phyloP scores from a whole-genome alignment of 2,888 invertebrate species.

The Synergus itoensis region DNA sequence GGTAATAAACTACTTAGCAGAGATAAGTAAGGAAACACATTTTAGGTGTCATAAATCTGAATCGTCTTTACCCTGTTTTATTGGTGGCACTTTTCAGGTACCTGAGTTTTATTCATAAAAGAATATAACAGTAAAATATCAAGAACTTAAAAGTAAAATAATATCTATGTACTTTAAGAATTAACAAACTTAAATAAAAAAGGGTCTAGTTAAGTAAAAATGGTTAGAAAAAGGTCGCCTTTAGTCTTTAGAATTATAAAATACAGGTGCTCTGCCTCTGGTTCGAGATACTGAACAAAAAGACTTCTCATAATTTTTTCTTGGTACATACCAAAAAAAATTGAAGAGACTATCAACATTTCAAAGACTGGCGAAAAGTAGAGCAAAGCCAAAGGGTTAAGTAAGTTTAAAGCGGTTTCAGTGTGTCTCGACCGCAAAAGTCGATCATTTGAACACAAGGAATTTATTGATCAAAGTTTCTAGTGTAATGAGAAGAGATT shows the following conservation, averaged over 20 bases:
- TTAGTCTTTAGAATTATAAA: no score
- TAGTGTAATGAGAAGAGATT: conserved; percentile 28
- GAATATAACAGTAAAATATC: neutral
- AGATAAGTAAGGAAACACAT: neutral
- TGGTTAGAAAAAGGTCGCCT: no score
- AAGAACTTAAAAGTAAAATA: no score
- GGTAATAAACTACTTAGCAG: neutral
- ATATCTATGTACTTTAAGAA: neutral
- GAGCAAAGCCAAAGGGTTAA: conserved; percentile 37
- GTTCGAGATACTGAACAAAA: no score
- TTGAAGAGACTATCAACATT: neutral
- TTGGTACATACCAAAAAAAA: neutral
- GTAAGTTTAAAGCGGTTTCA: conserved; percentile 32
- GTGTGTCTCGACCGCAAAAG: conserved; percentile 36
- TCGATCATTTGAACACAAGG: conserved; percentile 28
- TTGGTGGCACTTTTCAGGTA: conserved; percentile 4
- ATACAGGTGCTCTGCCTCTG: no score
- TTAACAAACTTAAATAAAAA: neutral
- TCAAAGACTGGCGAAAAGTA: conserved; percentile 27
- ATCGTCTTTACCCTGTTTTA: neutral
- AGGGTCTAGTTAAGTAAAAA: neutral
- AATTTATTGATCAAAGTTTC: conserved; percentile 40
- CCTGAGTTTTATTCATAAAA: neutral
- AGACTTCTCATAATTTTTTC: neutral
- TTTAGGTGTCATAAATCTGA: conserved; percentile 2